phyloP scores from a whole-genome alignment of 2,797 vertebrate species.

The Tympanoctomys barrerae region DNA sequence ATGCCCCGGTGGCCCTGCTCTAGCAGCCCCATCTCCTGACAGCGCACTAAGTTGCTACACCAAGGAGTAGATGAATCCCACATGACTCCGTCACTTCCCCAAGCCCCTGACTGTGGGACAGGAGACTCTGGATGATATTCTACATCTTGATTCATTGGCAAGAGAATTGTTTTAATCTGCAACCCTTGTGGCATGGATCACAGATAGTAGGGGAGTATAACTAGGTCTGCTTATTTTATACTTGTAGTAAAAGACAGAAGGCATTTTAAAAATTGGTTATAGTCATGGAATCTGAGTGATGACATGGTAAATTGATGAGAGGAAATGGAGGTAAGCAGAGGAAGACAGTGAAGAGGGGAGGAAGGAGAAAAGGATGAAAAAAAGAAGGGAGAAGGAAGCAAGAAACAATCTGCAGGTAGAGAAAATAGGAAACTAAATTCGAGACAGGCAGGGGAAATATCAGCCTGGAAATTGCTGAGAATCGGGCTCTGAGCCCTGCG shows the following conservation, averaged over 20 bases:
- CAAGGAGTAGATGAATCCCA: not conserved
- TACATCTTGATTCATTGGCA: accelerated
- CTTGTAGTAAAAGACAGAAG: not conserved
- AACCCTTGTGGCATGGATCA: accelerated
- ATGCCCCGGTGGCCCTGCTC: not conserved
- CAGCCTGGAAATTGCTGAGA: not conserved
- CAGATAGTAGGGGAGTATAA: not conserved
- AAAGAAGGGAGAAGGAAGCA: not conserved
- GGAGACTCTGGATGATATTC: not conserved
- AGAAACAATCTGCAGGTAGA: not conserved
- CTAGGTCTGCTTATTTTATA: not conserved
- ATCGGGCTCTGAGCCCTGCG: not conserved
- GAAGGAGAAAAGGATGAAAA: not conserved
- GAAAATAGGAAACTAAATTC: not conserved
- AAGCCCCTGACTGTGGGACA: not conserved
- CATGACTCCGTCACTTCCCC: not conserved
- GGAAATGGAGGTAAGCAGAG: not conserved
- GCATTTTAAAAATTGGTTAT: not conserved
- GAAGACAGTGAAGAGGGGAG: too few species aligned
- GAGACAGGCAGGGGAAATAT: not conserved
- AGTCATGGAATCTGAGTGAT: slow-evolving; percentile 15
- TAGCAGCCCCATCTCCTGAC: too few species aligned
- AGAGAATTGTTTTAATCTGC: not conserved
- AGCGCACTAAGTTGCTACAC: not conserved
- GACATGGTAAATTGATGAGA: not conserved